Conservation (phyloP, 1,140 invertebrate species). For the Drosophila burlai region DNA sequence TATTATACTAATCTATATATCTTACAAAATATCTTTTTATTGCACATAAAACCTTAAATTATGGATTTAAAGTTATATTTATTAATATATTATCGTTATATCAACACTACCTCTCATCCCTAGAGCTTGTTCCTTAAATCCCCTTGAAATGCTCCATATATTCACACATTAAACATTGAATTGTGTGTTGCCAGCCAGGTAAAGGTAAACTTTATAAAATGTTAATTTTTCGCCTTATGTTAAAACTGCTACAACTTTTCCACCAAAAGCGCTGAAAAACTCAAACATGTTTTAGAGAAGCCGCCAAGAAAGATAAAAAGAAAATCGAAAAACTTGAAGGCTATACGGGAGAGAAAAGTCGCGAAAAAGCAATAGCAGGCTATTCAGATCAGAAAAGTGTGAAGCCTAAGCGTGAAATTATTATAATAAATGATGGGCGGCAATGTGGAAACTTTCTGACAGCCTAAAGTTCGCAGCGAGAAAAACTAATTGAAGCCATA, state of each 20-base stretch:
- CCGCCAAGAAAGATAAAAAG: neutral
- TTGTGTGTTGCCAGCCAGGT: neutral
- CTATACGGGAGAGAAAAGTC: neutral
- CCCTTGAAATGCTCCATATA: neutral
- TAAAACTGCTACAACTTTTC: neutral
- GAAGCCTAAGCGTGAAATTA: constrained; percentile 14
- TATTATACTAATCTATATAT: too few species aligned
- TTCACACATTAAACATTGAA: constrained; percentile 1
- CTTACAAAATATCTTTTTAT: too few species aligned
- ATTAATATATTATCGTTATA: neutral
- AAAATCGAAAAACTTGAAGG: neutral
- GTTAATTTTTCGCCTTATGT: constrained; percentile 5
- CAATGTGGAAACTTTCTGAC: constrained; percentile 12
- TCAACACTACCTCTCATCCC: neutral
- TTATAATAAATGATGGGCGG: constrained; percentile 27
- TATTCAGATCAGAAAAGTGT: constrained; percentile 5
- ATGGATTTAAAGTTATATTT: too few species aligned
- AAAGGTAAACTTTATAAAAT: constrained; percentile 5
- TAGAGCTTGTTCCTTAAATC: neutral
- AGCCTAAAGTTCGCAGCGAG: constrained; percentile 7
- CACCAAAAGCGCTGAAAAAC: neutral
- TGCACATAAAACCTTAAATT: too few species aligned
- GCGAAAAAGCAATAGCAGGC: neutral
- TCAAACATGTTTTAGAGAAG: neutral
- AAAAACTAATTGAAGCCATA: constrained; percentile 25